Evolutionary conservation across 1,140 invertebrate genomes (phyloP).

Genomic region (Danaus melanippus): DNA sequence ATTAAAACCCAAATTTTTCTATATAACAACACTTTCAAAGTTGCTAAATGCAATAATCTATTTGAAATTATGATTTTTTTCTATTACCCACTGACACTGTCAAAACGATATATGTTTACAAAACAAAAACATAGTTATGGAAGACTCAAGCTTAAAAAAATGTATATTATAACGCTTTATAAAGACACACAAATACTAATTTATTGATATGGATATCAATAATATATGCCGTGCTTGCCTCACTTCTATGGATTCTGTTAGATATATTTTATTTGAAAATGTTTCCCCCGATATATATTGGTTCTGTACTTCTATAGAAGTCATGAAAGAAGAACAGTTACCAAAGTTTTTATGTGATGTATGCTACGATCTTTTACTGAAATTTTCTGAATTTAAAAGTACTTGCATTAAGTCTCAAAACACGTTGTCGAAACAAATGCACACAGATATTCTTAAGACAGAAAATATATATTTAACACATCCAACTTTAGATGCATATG

Average conservation of each 20-base stretch:
- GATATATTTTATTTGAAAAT: constrained; percentile 41
- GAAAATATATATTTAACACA: constrained; percentile 11
- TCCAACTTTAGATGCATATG: too few relatives aligned
- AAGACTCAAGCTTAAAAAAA: too few relatives aligned
- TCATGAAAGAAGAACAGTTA: constrained; percentile 40
- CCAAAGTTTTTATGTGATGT: constrained; percentile 49
- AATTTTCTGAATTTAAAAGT: constrained; percentile 55
- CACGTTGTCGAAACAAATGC: constrained; percentile 24
- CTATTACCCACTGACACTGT: too few relatives aligned
- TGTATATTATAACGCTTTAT: too few relatives aligned
- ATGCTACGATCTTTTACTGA: constrained; percentile 49
- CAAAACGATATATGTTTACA: too few relatives aligned
- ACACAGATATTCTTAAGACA: constrained; percentile 21
- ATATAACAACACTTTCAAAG: too few relatives aligned
- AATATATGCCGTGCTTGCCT: constrained; percentile 52
- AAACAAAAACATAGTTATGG: too few relatives aligned
- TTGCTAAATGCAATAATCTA: too few relatives aligned
- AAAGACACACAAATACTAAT: too few relatives aligned
- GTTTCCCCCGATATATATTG: constrained; percentile 39
- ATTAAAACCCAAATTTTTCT: too few relatives aligned
- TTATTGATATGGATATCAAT: constrained; percentile 12
- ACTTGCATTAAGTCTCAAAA: constrained; percentile 56
- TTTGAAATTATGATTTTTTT: too few relatives aligned
- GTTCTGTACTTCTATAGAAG: constrained; percentile 54
- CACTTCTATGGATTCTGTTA: constrained; percentile 29